phyloP scores from a whole-genome alignment of 2,113 vertebrate genomes.

The Brienomyrus brachyistius region DNA sequence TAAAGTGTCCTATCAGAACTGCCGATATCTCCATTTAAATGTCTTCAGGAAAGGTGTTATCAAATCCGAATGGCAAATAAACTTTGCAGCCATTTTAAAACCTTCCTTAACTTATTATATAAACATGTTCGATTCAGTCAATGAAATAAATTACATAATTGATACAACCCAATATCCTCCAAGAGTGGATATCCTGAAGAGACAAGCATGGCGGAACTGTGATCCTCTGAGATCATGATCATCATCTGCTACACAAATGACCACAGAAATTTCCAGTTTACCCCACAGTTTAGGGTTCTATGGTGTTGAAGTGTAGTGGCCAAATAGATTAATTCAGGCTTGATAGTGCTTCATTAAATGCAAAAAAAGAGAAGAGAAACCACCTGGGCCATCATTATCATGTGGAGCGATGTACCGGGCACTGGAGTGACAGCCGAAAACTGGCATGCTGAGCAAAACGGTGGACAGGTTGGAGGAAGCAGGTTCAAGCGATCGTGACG shows the following conservation, averaged over 20 bases:
- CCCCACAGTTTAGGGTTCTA: background rate
- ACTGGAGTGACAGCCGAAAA: background rate
- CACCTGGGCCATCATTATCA: background rate
- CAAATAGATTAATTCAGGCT: background rate
- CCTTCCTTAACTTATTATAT: background rate
- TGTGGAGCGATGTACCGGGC: background rate
- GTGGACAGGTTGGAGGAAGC: background rate
- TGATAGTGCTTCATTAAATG: background rate
- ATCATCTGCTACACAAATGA: background rate
- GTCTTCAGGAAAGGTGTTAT: background rate
- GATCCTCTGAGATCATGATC: background rate
- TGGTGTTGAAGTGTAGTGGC: background rate
- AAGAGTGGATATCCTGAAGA: background rate
- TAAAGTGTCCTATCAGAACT: constrained; percentile 23
- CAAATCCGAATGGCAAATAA: constrained; percentile 27
- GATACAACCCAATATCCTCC: background rate
- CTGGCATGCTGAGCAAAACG: background rate
- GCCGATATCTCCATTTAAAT: constrained; percentile 25
- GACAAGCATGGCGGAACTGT: background rate
- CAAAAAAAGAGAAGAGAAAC: background rate
- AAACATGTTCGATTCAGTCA: background rate
- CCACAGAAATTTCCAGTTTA: background rate
- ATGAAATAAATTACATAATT: background rate
- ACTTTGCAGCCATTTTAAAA: constrained; percentile 24
- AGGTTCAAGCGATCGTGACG: background rate